These are phyloP conservation scores for Drosophila setosimentum DNA, from an alignment of 2,888 invertebrate genomes.

Conservation along the genomic window DNA sequence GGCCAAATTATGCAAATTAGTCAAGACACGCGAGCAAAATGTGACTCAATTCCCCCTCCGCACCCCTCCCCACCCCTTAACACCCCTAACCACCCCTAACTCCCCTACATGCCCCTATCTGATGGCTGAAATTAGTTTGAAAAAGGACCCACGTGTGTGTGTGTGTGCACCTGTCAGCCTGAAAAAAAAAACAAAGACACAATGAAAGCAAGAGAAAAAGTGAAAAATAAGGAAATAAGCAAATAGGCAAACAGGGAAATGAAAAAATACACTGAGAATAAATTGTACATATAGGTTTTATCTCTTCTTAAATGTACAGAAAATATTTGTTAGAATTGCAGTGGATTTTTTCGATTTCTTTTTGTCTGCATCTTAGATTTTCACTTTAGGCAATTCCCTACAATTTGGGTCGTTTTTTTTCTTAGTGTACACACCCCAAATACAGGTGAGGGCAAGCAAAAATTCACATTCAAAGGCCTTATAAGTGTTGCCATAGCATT, in stretches of 20 bases:
- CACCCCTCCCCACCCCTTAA: not conserved
- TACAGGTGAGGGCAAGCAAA: not conserved
- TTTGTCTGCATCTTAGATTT: not conserved
- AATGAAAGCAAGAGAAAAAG: slow-evolving; percentile 15
- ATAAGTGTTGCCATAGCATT: slow-evolving; percentile 53
- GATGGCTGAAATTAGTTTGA: slow-evolving; percentile 73
- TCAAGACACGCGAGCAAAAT: slow-evolving; percentile 56
- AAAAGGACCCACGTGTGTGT: slow-evolving; percentile 49
- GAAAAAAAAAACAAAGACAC: slow-evolving; percentile 11
- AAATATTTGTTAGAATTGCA: too few relatives aligned
- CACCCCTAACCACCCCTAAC: not conserved
- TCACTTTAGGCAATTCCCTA: not conserved
- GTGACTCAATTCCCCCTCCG: not conserved
- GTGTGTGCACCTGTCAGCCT: slow-evolving; percentile 66
- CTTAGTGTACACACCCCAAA: slow-evolving; percentile 9
- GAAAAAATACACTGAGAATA: not conserved
- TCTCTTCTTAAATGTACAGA: too few relatives aligned
- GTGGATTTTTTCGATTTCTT: not conserved
- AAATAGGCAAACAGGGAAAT: not conserved
- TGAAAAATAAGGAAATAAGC: slow-evolving; percentile 23
- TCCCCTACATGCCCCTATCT: slow-evolving; percentile 13
- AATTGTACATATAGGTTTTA: too few relatives aligned
- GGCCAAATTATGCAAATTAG: slow-evolving; percentile 75
- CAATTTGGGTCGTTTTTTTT: not conserved
- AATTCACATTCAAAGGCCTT: slow-evolving; percentile 1